Evolutionary conservation across 2,888 invertebrate species (phyloP), one percentile per base, ranked within the genome.

Genomic region (Panzeria rudis): DNA sequence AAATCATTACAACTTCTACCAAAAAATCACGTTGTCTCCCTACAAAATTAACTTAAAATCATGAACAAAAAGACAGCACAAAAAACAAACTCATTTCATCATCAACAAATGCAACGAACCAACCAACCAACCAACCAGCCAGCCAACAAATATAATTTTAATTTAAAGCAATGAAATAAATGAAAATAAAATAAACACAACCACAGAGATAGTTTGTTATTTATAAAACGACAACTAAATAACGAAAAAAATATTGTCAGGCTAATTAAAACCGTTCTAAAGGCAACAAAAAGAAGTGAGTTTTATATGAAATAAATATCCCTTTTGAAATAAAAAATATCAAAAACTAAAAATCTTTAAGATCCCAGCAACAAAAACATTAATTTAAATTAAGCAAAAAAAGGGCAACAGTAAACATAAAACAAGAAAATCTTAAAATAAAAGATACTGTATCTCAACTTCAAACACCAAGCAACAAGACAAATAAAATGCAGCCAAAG

Each of bases 351-450:
- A 81, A 81, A 84, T 84, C 84, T 84, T 84, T 47, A 76, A 79
- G 69, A 75, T 62, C 61, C 50, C 32, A 64, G 29, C 61, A 82
- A 59, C 76, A 72, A 41, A 72, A 68, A 72, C 84, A 72, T 84
- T 84, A 80, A 81, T 84, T 84, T 81, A 80, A 84, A 84, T 84
- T 72, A 84, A 81, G 77, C 80, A 80, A 64, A 75, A 62, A 72
- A 83, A 59, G 44, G 52, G 56, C 75, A 69, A 71, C 52, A 54
- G 54, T 13, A 64, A 69, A 9, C 25, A 29, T 17, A 41, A 11
- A 52, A 23, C 25, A 41, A 29, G 13, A 41, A 50, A 0, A 20
- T 25, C 20, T 29, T 13, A 7, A 72, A 59, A 73, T 32, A 44
- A 35, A 61, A 61, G 47, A 61, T 59, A 23, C 17, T 15, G 32